Conservation (phyloP, 2,113 vertebrate genomes). For the Recurvirostra avosetta region DNA sequence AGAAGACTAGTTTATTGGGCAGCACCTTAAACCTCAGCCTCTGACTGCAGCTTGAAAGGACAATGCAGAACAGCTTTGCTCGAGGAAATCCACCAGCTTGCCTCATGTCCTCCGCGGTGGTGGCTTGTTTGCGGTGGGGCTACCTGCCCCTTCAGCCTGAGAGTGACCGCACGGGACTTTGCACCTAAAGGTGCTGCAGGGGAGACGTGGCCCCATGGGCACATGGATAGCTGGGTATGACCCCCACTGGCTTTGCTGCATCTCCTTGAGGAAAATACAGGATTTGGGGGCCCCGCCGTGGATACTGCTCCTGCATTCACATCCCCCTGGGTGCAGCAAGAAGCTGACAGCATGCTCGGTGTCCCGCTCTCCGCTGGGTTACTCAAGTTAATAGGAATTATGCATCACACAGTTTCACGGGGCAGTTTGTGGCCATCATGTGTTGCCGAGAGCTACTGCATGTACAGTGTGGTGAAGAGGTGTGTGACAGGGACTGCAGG, state of each 20-base stretch:
- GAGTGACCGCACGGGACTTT: background rate
- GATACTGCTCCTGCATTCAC: background rate
- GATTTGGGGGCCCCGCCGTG: background rate
- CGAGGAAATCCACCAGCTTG: rapidly evolving
- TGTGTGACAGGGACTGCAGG: background rate
- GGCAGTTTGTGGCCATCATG: background rate
- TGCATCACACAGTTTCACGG: background rate
- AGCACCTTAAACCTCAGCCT: background rate
- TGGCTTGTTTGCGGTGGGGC: background rate
- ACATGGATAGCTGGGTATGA: rapidly evolving
- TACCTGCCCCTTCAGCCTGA: background rate
- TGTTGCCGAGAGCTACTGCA: background rate
- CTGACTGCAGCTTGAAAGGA: background rate
- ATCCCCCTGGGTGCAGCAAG: background rate
- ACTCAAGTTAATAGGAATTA: constrained; percentile 31
- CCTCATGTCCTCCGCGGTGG: background rate
- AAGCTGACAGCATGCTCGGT: background rate
- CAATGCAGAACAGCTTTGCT: background rate
- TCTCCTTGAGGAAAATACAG: background rate
- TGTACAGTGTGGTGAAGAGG: rapidly evolving
- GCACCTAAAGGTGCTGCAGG: background rate
- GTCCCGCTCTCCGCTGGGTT: background rate
- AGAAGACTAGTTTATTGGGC: background rate
- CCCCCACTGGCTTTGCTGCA: background rate
- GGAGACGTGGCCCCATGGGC: rapidly evolving